These are phyloP conservation scores for Hylyphantes graminicola DNA, from an alignment of 1,140 invertebrate genomes.

Conservation along the genomic window DNA sequence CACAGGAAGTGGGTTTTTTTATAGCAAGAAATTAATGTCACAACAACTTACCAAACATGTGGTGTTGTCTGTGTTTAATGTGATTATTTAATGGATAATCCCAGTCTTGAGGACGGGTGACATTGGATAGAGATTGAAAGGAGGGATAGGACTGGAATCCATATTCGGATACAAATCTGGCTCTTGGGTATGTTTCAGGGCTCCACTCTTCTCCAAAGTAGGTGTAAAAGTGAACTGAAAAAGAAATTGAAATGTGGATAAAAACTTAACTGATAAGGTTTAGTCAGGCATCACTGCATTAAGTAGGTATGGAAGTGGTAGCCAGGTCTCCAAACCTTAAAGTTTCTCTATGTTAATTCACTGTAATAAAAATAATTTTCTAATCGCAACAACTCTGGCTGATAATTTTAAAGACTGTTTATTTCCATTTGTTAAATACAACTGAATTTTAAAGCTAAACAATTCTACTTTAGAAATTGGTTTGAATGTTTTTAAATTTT, in stretches of 20 bases:
- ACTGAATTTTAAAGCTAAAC: too few species aligned
- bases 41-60: constrained; percentile 75
- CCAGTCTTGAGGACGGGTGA: constrained; percentile 74
- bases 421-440: too few species aligned
- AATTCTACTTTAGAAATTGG: too few species aligned
- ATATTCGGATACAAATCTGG: constrained; percentile 94
- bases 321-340: too few species aligned
- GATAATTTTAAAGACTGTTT: too few species aligned
- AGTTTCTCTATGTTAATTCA: too few species aligned
- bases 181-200: constrained; percentile 78
- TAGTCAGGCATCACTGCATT: too few species aligned
- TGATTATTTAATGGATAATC: constrained; percentile 72
- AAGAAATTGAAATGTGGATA: neutral
- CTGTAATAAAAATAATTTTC: too few species aligned
- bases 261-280: too few species aligned
- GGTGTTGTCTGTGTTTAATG: constrained; percentile 84
- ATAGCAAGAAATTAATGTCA: neutral
- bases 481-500: neutral
- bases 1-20: too few species aligned
- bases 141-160: constrained; percentile 91
- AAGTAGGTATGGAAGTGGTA: too few species aligned
- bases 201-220: constrained; percentile 86
- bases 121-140: constrained; percentile 73
- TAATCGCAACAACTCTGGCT: too few species aligned
- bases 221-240: constrained; percentile 70